Evolutionary conservation across 2,888 invertebrate genomes (phyloP).

Genomic region (Carpatolechia fugitivella): DNA sequence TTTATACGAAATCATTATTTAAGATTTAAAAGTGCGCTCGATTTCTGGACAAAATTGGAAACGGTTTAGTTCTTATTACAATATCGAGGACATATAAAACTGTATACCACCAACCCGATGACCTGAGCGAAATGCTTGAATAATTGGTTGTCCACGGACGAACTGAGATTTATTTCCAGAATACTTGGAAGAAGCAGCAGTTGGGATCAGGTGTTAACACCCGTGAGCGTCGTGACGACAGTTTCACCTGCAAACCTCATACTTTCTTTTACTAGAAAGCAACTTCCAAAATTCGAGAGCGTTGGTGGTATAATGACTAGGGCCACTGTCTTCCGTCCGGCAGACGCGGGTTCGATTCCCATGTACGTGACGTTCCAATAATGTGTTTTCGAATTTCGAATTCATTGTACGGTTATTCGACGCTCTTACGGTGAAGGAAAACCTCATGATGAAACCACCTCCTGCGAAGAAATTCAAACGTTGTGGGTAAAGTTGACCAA

Average conservation of each 20-base stretch:
- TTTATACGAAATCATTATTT: background rate
- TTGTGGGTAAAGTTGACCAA: too few species aligned
- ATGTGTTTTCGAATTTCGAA: too few species aligned
- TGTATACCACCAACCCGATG: slow-evolving; percentile 60
- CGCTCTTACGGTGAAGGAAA: too few species aligned
- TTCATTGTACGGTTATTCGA: too few species aligned
- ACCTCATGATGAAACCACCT: too few species aligned
- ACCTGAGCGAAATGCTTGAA: slow-evolving; percentile 65
- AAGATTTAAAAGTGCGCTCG: background rate
- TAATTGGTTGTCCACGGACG: slow-evolving; percentile 69
- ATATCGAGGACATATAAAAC: slow-evolving; percentile 41
- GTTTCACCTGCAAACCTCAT: slow-evolving; percentile 26
- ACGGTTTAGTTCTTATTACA: slow-evolving; percentile 45
- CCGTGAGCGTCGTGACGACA: slow-evolving; percentile 63
- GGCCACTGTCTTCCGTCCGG: too few species aligned
- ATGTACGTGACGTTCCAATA: too few species aligned
- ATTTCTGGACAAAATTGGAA: slow-evolving; percentile 30
- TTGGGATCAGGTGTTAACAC: slow-evolving; percentile 68
- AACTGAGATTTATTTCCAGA: slow-evolving; percentile 33
- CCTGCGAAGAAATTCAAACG: too few species aligned
- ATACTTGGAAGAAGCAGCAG: slow-evolving; percentile 25
- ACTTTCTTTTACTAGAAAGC: slow-evolving; percentile 24
- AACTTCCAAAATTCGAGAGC: background rate
- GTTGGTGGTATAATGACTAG: too few species aligned
- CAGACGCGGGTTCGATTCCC: too few species aligned